A percentile compares a stretch with the other conserved stretches of the same genome.
phyloP scores from a whole-genome alignment of 2,797 vertebrate species.

The Xenopus petersii region DNA sequence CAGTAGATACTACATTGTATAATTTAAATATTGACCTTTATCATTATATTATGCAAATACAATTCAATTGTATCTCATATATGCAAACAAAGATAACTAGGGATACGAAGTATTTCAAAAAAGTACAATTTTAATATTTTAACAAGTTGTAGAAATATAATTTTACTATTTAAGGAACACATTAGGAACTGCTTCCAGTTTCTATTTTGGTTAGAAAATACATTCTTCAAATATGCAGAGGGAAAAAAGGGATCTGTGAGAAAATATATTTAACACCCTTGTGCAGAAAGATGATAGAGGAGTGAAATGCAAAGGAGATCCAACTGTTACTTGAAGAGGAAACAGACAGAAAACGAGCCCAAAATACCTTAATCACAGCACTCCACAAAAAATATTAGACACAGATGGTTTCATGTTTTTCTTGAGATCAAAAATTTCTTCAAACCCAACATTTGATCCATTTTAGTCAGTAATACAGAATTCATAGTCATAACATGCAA shows the following conservation, averaged over 20 bases:
- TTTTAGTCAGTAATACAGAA: slow-evolving; percentile 24
- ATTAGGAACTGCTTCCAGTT: too few species aligned
- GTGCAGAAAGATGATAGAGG: slow-evolving; percentile 16
- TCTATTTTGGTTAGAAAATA: neutral
- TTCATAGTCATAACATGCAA: slow-evolving; percentile 23
- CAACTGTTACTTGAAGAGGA: slow-evolving; percentile 32
- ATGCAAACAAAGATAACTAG: too few species aligned
- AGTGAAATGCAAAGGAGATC: slow-evolving; percentile 22
- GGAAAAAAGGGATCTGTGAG: slow-evolving; percentile 4
- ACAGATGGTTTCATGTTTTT: slow-evolving; percentile 44
- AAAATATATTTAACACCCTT: slow-evolving; percentile 11
- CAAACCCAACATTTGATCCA: slow-evolving; percentile 21
- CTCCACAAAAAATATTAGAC: slow-evolving; percentile 32
- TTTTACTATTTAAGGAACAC: too few species aligned
- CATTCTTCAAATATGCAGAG: neutral
- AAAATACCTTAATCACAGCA: slow-evolving; percentile 28
- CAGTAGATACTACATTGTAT: too few species aligned
- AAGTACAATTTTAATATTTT: too few species aligned
- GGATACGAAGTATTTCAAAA: too few species aligned
- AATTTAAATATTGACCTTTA: too few species aligned
- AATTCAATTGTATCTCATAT: too few species aligned
- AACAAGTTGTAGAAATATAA: too few species aligned
- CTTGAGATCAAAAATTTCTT: slow-evolving; percentile 22
- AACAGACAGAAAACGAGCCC: slow-evolving; percentile 21
- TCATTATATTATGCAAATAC: too few species aligned